A percentile compares a stretch with the other conserved stretches of the same genome.
phyloP scores from a whole-genome alignment of 2,797 vertebrate genomes.

The Girardinus metallicus region DNA sequence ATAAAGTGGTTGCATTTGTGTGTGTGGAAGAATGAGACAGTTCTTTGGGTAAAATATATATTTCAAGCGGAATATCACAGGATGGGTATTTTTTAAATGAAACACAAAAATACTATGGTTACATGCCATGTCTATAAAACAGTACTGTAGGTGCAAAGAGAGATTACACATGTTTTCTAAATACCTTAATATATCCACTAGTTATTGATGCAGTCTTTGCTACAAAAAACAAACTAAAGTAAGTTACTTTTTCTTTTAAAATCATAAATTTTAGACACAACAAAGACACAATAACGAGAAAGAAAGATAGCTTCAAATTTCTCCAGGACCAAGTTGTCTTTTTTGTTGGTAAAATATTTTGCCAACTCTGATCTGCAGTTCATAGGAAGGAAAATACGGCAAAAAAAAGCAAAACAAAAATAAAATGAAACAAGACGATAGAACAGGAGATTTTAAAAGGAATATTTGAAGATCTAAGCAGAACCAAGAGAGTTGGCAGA shows the following conservation, averaged over 20 bases:
- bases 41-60: slow-evolving; percentile 22
- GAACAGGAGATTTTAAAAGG: neutral
- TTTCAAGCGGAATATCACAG: neutral
- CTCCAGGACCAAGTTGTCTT: neutral
- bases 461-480: slow-evolving; percentile 10
- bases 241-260: neutral
- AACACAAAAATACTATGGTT: slow-evolving; percentile 6
- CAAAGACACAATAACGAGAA: neutral
- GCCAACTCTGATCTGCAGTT: neutral
- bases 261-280: neutral
- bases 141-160: neutral
- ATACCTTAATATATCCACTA: neutral
- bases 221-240: neutral
- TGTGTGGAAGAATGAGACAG: slow-evolving; percentile 7
- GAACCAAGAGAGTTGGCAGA: neutral
- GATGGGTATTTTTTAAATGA: neutral
- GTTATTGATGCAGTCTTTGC: neutral
- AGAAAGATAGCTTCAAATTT: neutral
- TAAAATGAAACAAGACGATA: neutral
- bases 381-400: neutral
- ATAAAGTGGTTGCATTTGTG: slow-evolving; percentile 5
- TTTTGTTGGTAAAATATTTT: neutral
- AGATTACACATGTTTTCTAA: neutral
- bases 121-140: neutral
- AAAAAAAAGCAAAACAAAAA: neutral